Base-by-base conservation (phyloP, 2,797 vertebrate species). In the Sciurus vulgaris region DNA sequence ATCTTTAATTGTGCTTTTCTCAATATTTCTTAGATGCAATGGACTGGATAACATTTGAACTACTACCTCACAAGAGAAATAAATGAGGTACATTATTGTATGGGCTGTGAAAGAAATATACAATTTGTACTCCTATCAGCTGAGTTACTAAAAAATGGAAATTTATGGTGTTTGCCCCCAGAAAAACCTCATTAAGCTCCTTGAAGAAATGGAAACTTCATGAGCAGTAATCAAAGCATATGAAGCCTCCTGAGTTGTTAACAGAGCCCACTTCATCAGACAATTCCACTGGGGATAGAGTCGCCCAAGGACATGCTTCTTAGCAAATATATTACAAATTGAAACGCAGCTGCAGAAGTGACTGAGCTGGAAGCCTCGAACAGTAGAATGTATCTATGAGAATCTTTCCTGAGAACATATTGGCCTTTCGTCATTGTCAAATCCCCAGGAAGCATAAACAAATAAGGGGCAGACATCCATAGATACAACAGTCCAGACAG, bases 121-220 rank as follows among this genome's bases (percentile, higher is more conserved):
- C 33, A 85, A 94, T 96, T 95, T 96, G 81, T 93, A 78, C 87
- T 94, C 69, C 81, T 83, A 95, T 93, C 91, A 92, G 85, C 54
- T 77, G 73, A 97, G 69, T 94, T 96, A 96, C 91, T 95, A 97
- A 98, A 96, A 97, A 90, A 97, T 97, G 97, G 96, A 97, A 96
- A 97, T 97, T 94, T 95, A 98, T 97, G 94, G 77, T 93, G 96
- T 97, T 96, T 96, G 96, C 91, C 96, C 95, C 87, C 22, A 93
- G 97, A 96, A 96, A 97, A 97, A 92, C 15, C 96, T 98, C 95
- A 96, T 97, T 97, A 97, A 95, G 95, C 89, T 96, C 83, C 94
- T 97, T 90, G 86, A 97, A 97, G 96, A 97, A 97, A 94, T 73
- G 59, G 96, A 96, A 97, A 85, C 84, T 81, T 97, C 74, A 47